Base-by-base conservation (phyloP, 2,888 invertebrate species). In the Pristionchus maxplancki region DNA sequence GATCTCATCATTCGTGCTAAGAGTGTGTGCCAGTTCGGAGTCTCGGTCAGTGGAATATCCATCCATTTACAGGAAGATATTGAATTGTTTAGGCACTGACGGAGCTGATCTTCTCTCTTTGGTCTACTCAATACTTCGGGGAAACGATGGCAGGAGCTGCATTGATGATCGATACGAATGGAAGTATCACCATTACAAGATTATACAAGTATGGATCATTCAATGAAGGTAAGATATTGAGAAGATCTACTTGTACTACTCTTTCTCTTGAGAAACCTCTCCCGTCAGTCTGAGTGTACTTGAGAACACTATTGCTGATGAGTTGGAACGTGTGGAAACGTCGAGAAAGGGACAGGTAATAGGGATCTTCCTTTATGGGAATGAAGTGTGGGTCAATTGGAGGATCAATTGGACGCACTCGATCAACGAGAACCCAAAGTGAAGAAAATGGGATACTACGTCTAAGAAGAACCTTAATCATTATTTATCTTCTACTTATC, bases 1-100 rank as follows among this genome's bases (percentile, higher is more conserved):
- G 48, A 48, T 24, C 50, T 82, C 50, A 82, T 82, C 82, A 82
- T 82, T 50, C 82, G 82, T 31, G 48, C 82, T 48, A 34, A 53
- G 50, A 50, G 50, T 40, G 82, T 82, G 28, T 82, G 82, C 17
- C n/a, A 28, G 28, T 31, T 6, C 17, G 82, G 82, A 28, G 24
- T 82, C 28, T 82, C 82, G 28, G 82, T 82, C 24, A 53, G 82
- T 44, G 24, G 17, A 11, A 17, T 31, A 67, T n/a, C n/a, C n/a
- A 4, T 67, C 34, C 13, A 67, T 17, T 34, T 1, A n/a, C 20
- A 15, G 15, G 17, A 28, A 11, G 67, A 9, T 40, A 40, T 9
- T 28, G 13, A 37, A 1, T 13, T 2, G 24, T 85, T 58, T 1
- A 85, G 85, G 48, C 48, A 0, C 13, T 85, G 40, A 20, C 85